Conservation (phyloP, 2,797 vertebrate species). For the Hylomyscus alleni region DNA sequence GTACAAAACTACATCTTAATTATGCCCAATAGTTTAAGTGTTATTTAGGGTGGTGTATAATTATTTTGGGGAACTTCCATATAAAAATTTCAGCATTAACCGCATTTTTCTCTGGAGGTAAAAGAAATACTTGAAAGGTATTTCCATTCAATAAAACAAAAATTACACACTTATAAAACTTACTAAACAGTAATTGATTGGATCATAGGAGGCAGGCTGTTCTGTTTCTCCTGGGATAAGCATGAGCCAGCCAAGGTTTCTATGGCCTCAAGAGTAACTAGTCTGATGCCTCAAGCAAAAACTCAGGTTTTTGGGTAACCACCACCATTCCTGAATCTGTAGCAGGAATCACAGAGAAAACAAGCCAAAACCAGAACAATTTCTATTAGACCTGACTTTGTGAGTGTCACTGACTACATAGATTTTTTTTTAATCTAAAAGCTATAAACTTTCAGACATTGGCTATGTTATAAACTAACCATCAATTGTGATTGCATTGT, state of each 20-base stretch:
- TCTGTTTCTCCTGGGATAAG: constrained; percentile 30
- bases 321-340: constrained; percentile 7
- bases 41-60: constrained; percentile 47
- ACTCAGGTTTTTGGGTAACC: constrained; percentile 15
- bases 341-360: constrained; percentile 41
- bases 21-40: constrained; percentile 58
- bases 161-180: constrained; percentile 62
- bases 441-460: neutral
- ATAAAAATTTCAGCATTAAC: constrained; percentile 61
- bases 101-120: constrained; percentile 49
- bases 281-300: constrained; percentile 31
- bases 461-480: neutral
- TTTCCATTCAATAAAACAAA: constrained; percentile 74
- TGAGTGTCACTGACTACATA: neutral
- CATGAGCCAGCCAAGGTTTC: constrained; percentile 18
- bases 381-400: neutral
- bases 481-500: constrained; percentile 26
- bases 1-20: constrained; percentile 46
- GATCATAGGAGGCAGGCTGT: constrained; percentile 30
- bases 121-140: constrained; percentile 68
- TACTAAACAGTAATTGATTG: constrained; percentile 69
- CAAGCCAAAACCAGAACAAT: constrained; percentile 18
- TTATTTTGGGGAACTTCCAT: constrained; percentile 39
- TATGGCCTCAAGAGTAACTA: constrained; percentile 19
- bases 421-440: constrained; percentile 21